Percentiles rank a stretch among this genome's conserved stretches.
phyloP scores from a whole-genome alignment of 1,140 invertebrate genomes.

The Drosophila orena region DNA sequence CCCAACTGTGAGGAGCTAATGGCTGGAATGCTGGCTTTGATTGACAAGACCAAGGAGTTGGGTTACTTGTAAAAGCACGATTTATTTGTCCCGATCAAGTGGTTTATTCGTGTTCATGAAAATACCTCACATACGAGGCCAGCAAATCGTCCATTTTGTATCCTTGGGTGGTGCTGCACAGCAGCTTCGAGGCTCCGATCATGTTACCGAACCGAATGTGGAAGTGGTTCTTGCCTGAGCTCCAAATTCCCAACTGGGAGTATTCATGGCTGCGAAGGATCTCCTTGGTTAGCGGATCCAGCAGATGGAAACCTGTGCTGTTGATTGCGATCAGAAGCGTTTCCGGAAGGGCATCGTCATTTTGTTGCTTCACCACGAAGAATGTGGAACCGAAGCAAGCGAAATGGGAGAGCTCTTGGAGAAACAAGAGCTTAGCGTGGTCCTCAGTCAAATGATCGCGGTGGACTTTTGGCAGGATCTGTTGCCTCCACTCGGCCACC shows the following conservation, averaged over 20 bases:
- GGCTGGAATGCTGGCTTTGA: constrained; percentile 91
- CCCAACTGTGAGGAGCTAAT: constrained; percentile 93
- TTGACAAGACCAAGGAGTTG: constrained; percentile 82
- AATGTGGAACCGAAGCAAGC: constrained; percentile 98
- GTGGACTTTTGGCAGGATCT: constrained; percentile 86
- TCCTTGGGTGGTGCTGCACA: constrained; percentile 96
- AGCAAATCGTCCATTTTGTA: constrained; percentile 99
- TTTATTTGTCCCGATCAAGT: constrained; percentile 4
- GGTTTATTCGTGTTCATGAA: constrained; percentile 40
- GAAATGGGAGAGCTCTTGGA: constrained; percentile 91
- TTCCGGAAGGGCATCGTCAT: constrained; percentile 93
- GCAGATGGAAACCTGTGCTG: constrained; percentile 94
- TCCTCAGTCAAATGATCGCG: constrained; percentile 87
- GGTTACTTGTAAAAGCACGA: constrained; percentile 44
- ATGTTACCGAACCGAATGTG: constrained; percentile 97
- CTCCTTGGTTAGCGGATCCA: constrained; percentile 94
- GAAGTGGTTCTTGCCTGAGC: constrained; percentile 96
- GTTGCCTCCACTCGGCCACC: constrained; percentile 93
- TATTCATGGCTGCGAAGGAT: constrained; percentile 90
- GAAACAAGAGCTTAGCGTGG: constrained; percentile 93
- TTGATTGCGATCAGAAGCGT: constrained; percentile 96
- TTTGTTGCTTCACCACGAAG: constrained; percentile 96
- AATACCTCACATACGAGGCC: constrained; percentile 91
- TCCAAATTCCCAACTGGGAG: constrained; percentile 96
- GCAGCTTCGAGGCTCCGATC: constrained; percentile 93